phyloP scores from a whole-genome alignment of 2,113 vertebrate species.

The Chloebia gouldiae region DNA sequence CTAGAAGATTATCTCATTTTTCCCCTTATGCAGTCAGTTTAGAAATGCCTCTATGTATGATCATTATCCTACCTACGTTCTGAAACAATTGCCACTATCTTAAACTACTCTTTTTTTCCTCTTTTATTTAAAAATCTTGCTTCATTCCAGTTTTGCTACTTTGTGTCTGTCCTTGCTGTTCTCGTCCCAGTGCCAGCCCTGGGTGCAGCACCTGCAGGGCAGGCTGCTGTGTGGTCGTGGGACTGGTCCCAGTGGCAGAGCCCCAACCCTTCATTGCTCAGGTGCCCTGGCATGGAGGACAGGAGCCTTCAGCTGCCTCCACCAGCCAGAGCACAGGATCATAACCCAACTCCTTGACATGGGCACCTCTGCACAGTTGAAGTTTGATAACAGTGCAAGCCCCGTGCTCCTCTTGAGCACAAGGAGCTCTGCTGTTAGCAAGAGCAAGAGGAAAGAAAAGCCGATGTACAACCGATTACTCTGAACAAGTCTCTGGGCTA shows the following conservation, averaged over 20 bases:
- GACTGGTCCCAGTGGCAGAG: not conserved
- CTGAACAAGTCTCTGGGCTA: not conserved
- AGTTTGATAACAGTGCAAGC: not conserved
- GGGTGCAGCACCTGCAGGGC: not conserved
- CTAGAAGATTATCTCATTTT: constrained; percentile 2
- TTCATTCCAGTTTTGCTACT: not conserved
- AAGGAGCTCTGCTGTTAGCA: not conserved
- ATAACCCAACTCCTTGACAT: not conserved
- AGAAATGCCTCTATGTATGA: not conserved
- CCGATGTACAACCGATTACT: not conserved
- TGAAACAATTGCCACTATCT: not conserved
- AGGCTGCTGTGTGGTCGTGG: not conserved
- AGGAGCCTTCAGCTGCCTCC: not conserved
- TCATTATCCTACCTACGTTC: not conserved
- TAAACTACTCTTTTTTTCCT: not conserved
- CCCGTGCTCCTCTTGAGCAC: not conserved
- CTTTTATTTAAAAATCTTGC: not conserved
- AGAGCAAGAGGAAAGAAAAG: not conserved
- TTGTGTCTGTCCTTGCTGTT: not conserved
- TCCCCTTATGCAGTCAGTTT: not conserved
- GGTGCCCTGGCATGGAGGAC: accelerated
- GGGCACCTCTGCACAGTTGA: not conserved
- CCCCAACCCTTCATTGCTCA: not conserved
- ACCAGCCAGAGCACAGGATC: not conserved
- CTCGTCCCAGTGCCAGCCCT: not conserved